Evolutionary conservation across 2,888 invertebrate species (phyloP).

Genomic region (Argynnis bischoffii): DNA sequence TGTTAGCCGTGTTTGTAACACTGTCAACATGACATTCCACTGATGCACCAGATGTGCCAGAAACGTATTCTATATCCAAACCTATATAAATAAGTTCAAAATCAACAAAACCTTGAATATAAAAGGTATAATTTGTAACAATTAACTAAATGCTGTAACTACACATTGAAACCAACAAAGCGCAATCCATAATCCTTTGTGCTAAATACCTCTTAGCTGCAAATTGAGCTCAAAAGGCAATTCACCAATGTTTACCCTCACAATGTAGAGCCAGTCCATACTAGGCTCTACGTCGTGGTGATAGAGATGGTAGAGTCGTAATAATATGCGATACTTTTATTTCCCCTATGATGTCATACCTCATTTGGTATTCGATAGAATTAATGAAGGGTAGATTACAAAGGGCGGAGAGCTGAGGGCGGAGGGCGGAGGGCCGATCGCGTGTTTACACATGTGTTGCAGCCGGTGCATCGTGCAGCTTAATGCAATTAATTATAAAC

Average conservation of each 20-base stretch:
- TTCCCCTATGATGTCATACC: constrained; percentile 62
- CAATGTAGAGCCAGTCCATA: constrained; percentile 40
- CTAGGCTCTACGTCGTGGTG: constrained; percentile 44
- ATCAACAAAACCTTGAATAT: constrained; percentile 1
- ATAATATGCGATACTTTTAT: constrained; percentile 47
- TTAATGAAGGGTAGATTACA: constrained; percentile 71
- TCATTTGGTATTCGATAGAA: constrained; percentile 80
- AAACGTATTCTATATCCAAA: not conserved
- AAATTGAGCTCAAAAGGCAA: constrained; percentile 78
- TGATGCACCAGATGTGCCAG: too few relatives aligned
- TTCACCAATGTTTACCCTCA: constrained; percentile 43
- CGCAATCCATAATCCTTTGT: constrained; percentile 51
- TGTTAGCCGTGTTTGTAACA: too few relatives aligned
- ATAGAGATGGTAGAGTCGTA: constrained; percentile 46
- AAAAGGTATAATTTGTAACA: constrained; percentile 20
- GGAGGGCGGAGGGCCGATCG: constrained; percentile 50
- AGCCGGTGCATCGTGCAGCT: constrained; percentile 49
- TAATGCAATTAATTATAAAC: constrained; percentile 67
- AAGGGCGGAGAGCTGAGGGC: constrained; percentile 19
- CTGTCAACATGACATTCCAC: too few relatives aligned
- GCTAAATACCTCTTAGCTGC: constrained; percentile 73
- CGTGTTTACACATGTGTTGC: constrained; percentile 68
- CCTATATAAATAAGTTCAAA: constrained; percentile 1
- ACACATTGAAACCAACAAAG: constrained; percentile 24
- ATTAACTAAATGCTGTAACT: constrained; percentile 22